Conservation (phyloP, 2,888 invertebrate species). For the Perdita meconis region DNA sequence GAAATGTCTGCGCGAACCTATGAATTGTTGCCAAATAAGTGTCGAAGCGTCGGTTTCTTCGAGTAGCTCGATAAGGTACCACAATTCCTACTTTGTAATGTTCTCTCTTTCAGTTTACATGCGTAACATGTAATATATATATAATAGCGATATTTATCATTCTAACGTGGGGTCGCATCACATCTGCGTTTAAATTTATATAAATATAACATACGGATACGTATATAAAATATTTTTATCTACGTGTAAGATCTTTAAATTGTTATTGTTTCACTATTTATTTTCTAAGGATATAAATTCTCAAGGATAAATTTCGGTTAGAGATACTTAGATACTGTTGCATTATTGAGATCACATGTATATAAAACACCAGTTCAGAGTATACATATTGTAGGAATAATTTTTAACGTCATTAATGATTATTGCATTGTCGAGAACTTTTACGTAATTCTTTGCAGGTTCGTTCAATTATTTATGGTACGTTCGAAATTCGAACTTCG, state of each 20-base stretch:
- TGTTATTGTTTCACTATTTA: slow-evolving; percentile 67
- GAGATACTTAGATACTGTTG: slow-evolving; percentile 38
- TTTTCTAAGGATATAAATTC: slow-evolving; percentile 52
- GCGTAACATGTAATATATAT: slow-evolving; percentile 57
- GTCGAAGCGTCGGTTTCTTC: slow-evolving; percentile 46
- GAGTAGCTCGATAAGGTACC: slow-evolving; percentile 49
- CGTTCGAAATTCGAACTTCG: slow-evolving; percentile 22
- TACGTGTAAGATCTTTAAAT: slow-evolving; percentile 56
- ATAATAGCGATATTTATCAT: slow-evolving; percentile 40
- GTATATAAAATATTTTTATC: slow-evolving; percentile 59
- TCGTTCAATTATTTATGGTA: slow-evolving; percentile 45
- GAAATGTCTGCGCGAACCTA: slow-evolving; percentile 61
- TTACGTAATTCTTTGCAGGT: slow-evolving; percentile 17
- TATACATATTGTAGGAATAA: slow-evolving; percentile 44
- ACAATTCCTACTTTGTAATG: slow-evolving; percentile 59
- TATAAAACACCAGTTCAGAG: slow-evolving; percentile 58
- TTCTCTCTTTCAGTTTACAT: slow-evolving; percentile 46
- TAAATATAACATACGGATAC: slow-evolving; percentile 46
- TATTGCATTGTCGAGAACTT: slow-evolving; percentile 13
- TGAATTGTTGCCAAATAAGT: slow-evolving; percentile 66
- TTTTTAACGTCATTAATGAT: slow-evolving; percentile 29
- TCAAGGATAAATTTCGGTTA: slow-evolving; percentile 31
- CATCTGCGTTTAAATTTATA: slow-evolving; percentile 57
- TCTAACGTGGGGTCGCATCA: slow-evolving; percentile 38
- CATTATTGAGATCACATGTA: slow-evolving; percentile 61